Base-by-base conservation (phyloP, 2,888 invertebrate species). In the Diogma glabrata region DNA sequence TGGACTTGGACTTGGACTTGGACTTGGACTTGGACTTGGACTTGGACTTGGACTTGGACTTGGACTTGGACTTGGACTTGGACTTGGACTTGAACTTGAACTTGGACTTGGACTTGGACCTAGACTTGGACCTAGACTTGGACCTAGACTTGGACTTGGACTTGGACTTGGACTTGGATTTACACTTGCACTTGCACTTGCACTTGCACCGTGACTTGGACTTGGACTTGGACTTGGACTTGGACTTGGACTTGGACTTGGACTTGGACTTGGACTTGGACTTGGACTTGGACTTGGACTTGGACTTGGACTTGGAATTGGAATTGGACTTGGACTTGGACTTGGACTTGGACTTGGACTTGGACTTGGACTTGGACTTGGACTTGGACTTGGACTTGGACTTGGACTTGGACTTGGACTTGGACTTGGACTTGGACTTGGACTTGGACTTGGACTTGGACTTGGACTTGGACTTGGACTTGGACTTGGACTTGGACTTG, bases 321-420 rank as follows among this genome's bases (percentile, higher is more conserved):
- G 14, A 51, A 38, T 51, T 51, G 51, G 16, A 51, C 45, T 51
- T 51, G 45, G 14, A 51, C 30, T 51, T 51, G 51, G 14, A 51
- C 45, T 51, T 51, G 51, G 14, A 51, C 30, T 51, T 51, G 51
- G 14, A 51, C 45, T 51, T 51, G 51, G 14, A 51, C 30, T 51
- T 51, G 45, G 14, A 51, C 45, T 51, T 51, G 45, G 14, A 51
- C 30, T 51, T 51, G 45, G 14, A 51, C 30, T 51, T 51, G 45
- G 14, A 51, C 30, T 51, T 51, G 45, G 14, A 51, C 30, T 51
- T 45, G 45, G 14, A 51, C 30, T 51, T 51, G 45, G 14, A 51
- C 30, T 51, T 45, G 45, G 14, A 51, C 30, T 51, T 51, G 45
- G 14, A 51, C 30, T 51, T 51, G 45, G n/a, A 51, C 30, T 51